Conservation (phyloP, 2,888 invertebrate species). For the Petrolisthes manimaculis region DNA sequence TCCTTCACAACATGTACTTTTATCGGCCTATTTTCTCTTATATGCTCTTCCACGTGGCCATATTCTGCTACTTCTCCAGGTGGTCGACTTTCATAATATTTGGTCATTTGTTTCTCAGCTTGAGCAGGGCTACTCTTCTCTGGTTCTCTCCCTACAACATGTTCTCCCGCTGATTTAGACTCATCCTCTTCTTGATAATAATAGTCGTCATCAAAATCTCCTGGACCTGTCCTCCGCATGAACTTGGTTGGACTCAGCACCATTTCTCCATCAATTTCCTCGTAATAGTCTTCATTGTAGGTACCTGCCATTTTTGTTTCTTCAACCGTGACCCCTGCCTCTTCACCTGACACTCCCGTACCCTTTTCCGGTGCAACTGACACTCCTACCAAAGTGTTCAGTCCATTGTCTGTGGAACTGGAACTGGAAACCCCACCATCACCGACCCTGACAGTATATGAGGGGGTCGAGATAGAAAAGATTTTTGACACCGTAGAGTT, state of each 20-base stretch:
- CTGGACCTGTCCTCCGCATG: constrained; percentile 13
- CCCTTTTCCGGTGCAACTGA: no score
- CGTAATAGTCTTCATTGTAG: constrained; percentile 40
- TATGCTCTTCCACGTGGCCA: not conserved
- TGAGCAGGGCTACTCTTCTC: not conserved
- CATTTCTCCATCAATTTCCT: constrained; percentile 41
- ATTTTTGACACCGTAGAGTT: no score
- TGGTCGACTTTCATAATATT: no score
- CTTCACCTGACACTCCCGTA: not conserved
- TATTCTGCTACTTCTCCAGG: not conserved
- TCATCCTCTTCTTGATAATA: not conserved
- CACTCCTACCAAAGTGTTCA: no score
- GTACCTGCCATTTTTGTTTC: not conserved
- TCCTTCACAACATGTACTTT: not conserved
- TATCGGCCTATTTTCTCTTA: not conserved
- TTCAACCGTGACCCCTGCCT: not conserved
- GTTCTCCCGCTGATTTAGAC: not conserved
- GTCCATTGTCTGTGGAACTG: no score
- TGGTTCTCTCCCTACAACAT: not conserved
- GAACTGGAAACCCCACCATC: no score
- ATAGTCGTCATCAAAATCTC: not conserved
- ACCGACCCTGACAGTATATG: no score
- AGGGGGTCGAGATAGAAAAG: no score
- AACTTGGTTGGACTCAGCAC: constrained; percentile 37
- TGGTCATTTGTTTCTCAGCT: no score